These are phyloP conservation scores for Ethmia dodecea DNA, from an alignment of 2,888 invertebrate genomes.

Conservation along the genomic window DNA sequence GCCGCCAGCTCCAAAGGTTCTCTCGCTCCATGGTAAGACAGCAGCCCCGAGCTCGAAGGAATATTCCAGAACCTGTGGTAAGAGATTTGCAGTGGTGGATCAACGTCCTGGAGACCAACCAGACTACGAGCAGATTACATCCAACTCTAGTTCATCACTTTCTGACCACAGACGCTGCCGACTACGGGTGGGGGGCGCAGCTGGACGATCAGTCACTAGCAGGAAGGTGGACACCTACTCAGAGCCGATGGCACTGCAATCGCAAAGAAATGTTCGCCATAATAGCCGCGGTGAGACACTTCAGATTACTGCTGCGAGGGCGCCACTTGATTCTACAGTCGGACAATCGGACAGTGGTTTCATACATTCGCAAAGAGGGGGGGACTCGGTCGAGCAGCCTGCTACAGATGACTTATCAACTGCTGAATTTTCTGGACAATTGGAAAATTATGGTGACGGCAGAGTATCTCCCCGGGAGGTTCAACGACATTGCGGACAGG, in stretches of 20 bases:
- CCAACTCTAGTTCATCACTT: conserved; percentile 16
- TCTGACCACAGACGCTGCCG: conserved; percentile 16
- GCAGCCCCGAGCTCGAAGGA: conserved; percentile 5
- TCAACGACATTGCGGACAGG: conserved; percentile 15
- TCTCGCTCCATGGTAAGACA: background rate
- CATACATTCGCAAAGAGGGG: conserved; percentile 23
- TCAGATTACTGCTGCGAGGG: conserved; percentile 5
- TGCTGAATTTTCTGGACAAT: conserved; percentile 2
- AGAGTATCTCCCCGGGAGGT: conserved; percentile 16
- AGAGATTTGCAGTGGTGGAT: conserved; percentile 17
- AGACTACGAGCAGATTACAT: conserved; percentile 3
- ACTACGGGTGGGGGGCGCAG: conserved; percentile 19
- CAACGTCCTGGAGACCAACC: conserved; percentile 8
- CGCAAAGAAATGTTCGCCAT: conserved; percentile 22
- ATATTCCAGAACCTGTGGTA: conserved; percentile 9
- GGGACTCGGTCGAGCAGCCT: conserved; percentile 15
- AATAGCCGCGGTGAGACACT: conserved; percentile 8
- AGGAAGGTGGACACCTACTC: conserved; percentile 14
- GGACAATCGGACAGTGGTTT: conserved; percentile 21
- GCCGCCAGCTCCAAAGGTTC: background rate
- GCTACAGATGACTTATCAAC: background rate
- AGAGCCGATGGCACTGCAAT: conserved; percentile 21
- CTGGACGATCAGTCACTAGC: conserved; percentile 13
- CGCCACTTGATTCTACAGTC: conserved; percentile 12
- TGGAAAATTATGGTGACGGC: conserved; percentile 14